Evolutionary conservation across 2,113 vertebrate species (phyloP).

Genomic region (Meleagris gallopavo): DNA sequence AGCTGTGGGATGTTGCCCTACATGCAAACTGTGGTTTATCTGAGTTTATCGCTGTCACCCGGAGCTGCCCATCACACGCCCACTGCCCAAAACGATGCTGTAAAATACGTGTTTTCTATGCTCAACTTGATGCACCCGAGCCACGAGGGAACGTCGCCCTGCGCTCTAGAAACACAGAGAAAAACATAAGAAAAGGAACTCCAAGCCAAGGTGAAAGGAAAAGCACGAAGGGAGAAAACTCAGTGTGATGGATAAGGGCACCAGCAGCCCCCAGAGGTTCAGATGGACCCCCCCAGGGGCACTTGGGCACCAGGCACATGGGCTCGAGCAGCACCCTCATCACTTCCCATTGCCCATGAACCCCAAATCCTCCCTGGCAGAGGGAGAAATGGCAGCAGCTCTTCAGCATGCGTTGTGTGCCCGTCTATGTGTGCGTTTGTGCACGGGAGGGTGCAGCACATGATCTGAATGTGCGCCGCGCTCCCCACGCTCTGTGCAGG

Average conservation of each 20-base stretch:
- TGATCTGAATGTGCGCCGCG: neutral
- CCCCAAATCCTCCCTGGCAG: accelerated
- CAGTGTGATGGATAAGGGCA: accelerated
- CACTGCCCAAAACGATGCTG: accelerated
- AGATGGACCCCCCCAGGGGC: neutral
- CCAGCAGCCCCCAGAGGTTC: neutral
- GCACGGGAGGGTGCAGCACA: neutral
- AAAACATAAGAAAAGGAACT: neutral
- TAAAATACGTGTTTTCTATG: accelerated
- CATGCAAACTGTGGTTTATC: accelerated
- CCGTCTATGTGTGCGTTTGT: neutral
- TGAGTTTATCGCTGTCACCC: neutral
- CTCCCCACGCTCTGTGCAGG: constrained; percentile 16
- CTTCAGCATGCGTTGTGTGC: accelerated
- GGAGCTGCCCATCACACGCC: accelerated
- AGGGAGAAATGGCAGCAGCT: neutral
- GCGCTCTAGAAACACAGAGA: accelerated
- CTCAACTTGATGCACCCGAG: accelerated
- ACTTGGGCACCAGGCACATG: accelerated
- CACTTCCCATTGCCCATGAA: accelerated
- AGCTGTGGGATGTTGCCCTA: accelerated
- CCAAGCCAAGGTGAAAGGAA: neutral
- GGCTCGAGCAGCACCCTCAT: neutral
- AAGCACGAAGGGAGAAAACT: neutral
- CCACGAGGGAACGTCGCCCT: accelerated